Evolutionary conservation across 2,113 vertebrate species (phyloP).

Genomic region (Entomyzon cyanotis): DNA sequence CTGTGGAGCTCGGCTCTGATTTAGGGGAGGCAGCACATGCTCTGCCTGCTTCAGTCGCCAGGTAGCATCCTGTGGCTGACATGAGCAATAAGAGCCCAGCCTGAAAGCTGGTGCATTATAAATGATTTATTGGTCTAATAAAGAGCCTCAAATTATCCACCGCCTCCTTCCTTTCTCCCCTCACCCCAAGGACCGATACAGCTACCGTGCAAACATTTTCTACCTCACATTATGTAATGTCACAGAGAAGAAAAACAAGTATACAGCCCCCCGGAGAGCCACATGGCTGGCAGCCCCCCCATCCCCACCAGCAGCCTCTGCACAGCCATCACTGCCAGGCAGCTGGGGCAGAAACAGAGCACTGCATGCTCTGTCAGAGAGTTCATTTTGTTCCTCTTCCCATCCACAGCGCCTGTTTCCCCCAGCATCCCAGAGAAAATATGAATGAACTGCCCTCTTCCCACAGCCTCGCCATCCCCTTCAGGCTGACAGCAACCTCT

Average conservation of each 20-base stretch:
- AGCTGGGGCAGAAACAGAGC: not conserved
- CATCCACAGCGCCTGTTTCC: not conserved
- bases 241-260: slow-evolving; percentile 66
- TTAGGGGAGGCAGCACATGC: not conserved
- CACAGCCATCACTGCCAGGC: not conserved
- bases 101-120: slow-evolving; percentile 60
- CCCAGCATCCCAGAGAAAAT: not conserved
- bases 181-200: slow-evolving; percentile 64
- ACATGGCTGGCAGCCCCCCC: not conserved
- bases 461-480: rapidly evolving
- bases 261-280: not conserved
- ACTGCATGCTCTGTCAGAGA: rapidly evolving
- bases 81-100: slow-evolving; percentile 43
- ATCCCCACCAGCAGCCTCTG: not conserved
- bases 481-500: not conserved
- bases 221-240: slow-evolving; percentile 67
- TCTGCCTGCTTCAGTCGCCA: not conserved
- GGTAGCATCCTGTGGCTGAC: slow-evolving; percentile 10
- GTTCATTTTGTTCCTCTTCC: not conserved
- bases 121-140: slow-evolving; percentile 75
- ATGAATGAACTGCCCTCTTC: not conserved
- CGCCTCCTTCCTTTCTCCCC: slow-evolving; percentile 41
- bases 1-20: not conserved
- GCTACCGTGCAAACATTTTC: slow-evolving; percentile 65
- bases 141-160: slow-evolving; percentile 67